Evolutionary conservation across 2,113 vertebrate genomes (phyloP).

Genomic region (Hiodon alosoides): DNA sequence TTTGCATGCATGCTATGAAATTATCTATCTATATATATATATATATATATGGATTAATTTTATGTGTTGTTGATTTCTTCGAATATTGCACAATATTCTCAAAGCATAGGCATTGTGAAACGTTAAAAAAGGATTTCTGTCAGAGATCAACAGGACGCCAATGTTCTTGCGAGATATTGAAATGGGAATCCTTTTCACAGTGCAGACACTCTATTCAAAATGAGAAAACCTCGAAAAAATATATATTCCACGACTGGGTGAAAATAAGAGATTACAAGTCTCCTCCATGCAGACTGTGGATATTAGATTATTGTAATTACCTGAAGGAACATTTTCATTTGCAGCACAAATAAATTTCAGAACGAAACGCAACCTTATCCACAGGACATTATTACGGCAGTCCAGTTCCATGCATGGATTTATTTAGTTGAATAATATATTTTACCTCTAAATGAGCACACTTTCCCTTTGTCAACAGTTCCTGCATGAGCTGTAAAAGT

Average conservation of each 20-base stretch:
- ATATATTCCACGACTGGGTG: slow-evolving; percentile 19
- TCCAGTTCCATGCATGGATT: slow-evolving; percentile 22
- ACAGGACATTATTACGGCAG: slow-evolving; percentile 16
- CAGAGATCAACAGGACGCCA: background rate
- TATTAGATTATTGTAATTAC: slow-evolving; percentile 69
- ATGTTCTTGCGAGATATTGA: background rate
- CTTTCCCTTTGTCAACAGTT: too few species aligned
- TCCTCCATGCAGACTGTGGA: slow-evolving; percentile 35
- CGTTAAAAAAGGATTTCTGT: background rate
- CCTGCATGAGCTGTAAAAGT: background rate
- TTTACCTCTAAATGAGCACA: background rate
- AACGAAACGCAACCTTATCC: slow-evolving; percentile 48
- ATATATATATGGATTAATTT: too few species aligned
- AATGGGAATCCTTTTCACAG: slow-evolving; percentile 29
- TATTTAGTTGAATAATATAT: too few species aligned
- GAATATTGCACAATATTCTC: too few species aligned
- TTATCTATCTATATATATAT: background rate
- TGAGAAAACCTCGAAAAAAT: slow-evolving; percentile 8
- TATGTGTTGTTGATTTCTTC: too few species aligned
- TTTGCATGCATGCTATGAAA: background rate
- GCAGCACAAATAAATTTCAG: slow-evolving; percentile 53
- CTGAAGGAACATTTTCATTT: slow-evolving; percentile 67
- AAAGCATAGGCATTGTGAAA: too few species aligned
- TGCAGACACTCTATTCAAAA: slow-evolving; percentile 37
- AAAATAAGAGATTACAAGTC: slow-evolving; percentile 36